Evolutionary conservation across 2,888 invertebrate genomes (phyloP).

Genomic region (Euplagia quadripunctaria): DNA sequence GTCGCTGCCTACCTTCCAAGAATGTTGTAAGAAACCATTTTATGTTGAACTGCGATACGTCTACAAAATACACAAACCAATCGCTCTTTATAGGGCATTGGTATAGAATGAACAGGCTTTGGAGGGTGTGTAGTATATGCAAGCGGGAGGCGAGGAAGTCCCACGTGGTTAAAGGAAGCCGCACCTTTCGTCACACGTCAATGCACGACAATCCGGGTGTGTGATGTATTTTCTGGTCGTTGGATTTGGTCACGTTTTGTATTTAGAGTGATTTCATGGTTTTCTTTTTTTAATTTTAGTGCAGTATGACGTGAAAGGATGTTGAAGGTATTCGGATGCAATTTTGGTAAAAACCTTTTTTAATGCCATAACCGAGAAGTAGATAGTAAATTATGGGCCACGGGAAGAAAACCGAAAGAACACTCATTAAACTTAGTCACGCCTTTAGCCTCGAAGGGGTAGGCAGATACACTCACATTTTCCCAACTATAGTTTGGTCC

Average conservation of each 20-base stretch:
- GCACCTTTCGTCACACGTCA: conserved; percentile 35
- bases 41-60: conserved; percentile 18
- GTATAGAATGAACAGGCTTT: background rate
- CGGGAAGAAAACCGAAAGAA: background rate
- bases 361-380: background rate
- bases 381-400: background rate
- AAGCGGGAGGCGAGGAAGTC: conserved; percentile 3
- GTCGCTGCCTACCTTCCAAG: conserved; percentile 39
- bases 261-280: conserved; percentile 10
- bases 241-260: conserved; percentile 28
- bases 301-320: background rate
- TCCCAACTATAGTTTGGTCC: too few relatives aligned
- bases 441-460: too few relatives aligned
- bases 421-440: background rate
- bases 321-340: background rate
- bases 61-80: background rate
- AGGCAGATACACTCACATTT: too few relatives aligned
- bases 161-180: conserved; percentile 29
- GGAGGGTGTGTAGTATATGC: conserved; percentile 4
- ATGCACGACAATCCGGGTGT: conserved; percentile 31
- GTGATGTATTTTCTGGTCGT: conserved; percentile 24
- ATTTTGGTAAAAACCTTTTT: background rate
- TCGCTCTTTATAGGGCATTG: background rate
- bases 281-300: conserved; percentile 9
- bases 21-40: conserved; percentile 38